Conservation (phyloP, 2,797 vertebrate genomes). For the Ammospiza maritima region DNA sequence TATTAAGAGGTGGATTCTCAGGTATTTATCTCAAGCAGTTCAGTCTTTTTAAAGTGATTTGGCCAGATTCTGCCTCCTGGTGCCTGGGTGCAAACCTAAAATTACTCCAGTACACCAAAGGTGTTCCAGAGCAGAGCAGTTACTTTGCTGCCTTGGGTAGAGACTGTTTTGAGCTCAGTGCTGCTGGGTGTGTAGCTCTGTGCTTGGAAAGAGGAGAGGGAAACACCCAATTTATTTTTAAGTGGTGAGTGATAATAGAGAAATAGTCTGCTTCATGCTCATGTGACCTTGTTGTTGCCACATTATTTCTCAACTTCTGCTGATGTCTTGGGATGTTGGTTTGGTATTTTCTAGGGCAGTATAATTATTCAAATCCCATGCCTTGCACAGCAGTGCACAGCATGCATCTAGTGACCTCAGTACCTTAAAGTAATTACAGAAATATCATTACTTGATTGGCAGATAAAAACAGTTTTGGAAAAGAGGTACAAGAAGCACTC, state of each 20-base stretch:
- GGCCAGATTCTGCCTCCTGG: constrained; percentile 1
- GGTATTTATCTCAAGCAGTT: constrained; percentile 50
- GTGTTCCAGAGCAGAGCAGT: not conserved
- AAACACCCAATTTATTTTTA: not conserved
- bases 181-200: not conserved
- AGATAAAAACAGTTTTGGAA: not conserved
- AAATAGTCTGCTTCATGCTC: not conserved
- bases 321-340: not conserved
- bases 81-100: not conserved
- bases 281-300: accelerated
- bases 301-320: not conserved
- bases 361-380: not conserved
- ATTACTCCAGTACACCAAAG: not conserved
- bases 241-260: not conserved
- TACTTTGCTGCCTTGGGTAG: not conserved
- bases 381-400: not conserved
- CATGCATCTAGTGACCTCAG: not conserved
- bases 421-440: not conserved
- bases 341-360: not conserved
- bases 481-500: not conserved
- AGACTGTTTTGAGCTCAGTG: not conserved
- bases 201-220: not conserved
- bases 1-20: constrained; percentile 62
- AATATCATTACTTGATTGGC: not conserved
- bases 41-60: constrained; percentile 43